phyloP scores from a whole-genome alignment of 2,888 invertebrate species.

The Apodemia mormo region DNA sequence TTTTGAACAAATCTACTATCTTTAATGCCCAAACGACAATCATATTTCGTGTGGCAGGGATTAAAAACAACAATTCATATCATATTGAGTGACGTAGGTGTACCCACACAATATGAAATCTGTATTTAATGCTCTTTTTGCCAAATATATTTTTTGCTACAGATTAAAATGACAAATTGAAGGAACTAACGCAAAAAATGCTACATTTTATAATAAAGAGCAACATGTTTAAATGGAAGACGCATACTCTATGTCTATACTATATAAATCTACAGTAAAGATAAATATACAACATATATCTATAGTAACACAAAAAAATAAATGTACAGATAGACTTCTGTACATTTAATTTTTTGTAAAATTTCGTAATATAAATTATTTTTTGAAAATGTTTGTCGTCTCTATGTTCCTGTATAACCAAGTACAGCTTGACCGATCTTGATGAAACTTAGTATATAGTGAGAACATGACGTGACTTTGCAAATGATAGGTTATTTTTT shows the following conservation, averaged over 20 bases:
- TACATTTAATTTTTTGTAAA: no score
- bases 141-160: conserved; percentile 56
- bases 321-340: no score
- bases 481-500: no score
- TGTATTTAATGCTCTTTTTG: conserved; percentile 74
- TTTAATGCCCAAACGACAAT: conserved; percentile 1
- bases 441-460: no score
- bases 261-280: no score
- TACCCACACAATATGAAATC: conserved; percentile 70
- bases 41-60: conserved; percentile 33
- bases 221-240: not conserved
- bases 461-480: no score
- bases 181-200: conserved; percentile 19
- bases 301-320: no score
- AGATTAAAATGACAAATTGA: conserved; percentile 56
- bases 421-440: no score
- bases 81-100: conserved; percentile 69
- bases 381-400: no score
- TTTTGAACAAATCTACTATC: conserved; percentile 5
- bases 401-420: no score
- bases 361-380: no score
- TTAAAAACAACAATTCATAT: conserved; percentile 50
- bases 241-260: not conserved
- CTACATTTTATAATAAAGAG: not conserved
- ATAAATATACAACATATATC: no score